Evolutionary conservation across 2,113 vertebrate species (phyloP).

Genomic region (Onychorhynchus coronatus): DNA sequence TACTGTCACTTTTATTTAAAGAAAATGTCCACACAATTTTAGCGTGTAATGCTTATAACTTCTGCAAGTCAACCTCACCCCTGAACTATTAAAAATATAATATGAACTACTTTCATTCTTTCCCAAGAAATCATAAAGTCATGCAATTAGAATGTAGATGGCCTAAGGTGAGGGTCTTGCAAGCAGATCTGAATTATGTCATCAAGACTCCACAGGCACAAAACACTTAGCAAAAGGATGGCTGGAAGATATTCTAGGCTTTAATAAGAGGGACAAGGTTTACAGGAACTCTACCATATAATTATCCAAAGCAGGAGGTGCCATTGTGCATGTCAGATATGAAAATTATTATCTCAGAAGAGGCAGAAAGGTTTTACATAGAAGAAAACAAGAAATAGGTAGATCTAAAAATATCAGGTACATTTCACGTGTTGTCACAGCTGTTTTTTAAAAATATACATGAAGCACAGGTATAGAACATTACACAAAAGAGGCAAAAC

Average conservation of each 20-base stretch:
- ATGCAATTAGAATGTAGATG: conserved; percentile 66
- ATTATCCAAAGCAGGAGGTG: conserved; percentile 54
- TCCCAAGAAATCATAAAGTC: conserved; percentile 36
- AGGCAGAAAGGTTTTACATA: not conserved
- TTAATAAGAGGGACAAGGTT: conserved; percentile 58
- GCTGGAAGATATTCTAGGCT: conserved; percentile 41
- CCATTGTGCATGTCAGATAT: conserved; percentile 52
- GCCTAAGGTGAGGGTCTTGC: conserved; percentile 67
- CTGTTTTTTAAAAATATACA: not conserved
- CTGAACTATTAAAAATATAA: conserved; percentile 7
- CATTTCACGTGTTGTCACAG: conserved; percentile 1
- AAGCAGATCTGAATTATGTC: conserved; percentile 65
- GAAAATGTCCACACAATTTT: conserved; percentile 26
- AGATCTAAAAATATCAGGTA: conserved; percentile 10
- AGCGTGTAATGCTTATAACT: not conserved
- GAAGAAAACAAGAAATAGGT: not conserved
- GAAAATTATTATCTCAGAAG: conserved; percentile 56
- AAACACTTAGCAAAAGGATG: conserved; percentile 38
- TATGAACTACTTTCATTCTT: conserved; percentile 42
- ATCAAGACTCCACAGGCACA: conserved; percentile 66
- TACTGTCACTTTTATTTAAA: conserved; percentile 44
- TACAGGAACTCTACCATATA: conserved; percentile 39
- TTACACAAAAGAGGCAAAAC: not conserved
- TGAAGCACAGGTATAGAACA: not conserved
- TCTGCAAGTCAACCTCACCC: not conserved